phyloP scores from a whole-genome alignment of 2,888 invertebrate genomes.

The Hesperia comma region DNA sequence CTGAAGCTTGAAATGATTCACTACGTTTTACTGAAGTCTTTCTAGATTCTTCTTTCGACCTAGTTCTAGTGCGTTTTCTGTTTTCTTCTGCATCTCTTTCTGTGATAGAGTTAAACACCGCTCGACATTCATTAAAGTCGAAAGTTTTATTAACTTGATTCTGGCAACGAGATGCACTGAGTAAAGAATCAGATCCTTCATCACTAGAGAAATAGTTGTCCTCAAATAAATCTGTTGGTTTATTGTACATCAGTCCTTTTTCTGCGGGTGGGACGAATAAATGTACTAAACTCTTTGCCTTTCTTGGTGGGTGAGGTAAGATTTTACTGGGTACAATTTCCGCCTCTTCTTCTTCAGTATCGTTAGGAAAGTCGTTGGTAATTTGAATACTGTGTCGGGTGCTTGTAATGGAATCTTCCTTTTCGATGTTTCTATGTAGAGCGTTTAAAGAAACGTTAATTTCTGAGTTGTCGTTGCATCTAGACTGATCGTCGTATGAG shows the following conservation, averaged over 20 bases:
- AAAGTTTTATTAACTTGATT: slow-evolving; percentile 71
- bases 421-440: slow-evolving; percentile 65
- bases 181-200: slow-evolving; percentile 88
- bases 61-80: slow-evolving; percentile 66
- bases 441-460: slow-evolving; percentile 67
- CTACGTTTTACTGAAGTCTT: slow-evolving; percentile 73
- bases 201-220: slow-evolving; percentile 85
- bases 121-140: slow-evolving; percentile 81
- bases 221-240: slow-evolving; percentile 81
- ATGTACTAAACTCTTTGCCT: slow-evolving; percentile 88
- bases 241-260: slow-evolving; percentile 81
- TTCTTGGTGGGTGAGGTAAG: slow-evolving; percentile 91
- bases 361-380: slow-evolving; percentile 76
- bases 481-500: slow-evolving; percentile 63
- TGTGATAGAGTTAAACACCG: slow-evolving; percentile 83
- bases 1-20: slow-evolving; percentile 78
- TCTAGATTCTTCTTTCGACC: slow-evolving; percentile 69
- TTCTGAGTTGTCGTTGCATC: slow-evolving; percentile 74
- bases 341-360: slow-evolving; percentile 81
- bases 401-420: slow-evolving; percentile 82
- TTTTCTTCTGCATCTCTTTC: slow-evolving; percentile 75
- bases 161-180: slow-evolving; percentile 85
- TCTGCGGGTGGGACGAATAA: slow-evolving; percentile 86
- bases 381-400: slow-evolving; percentile 81
- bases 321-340: slow-evolving; percentile 91